These are phyloP conservation scores for Carassius gibelio DNA, from an alignment of 2,113 vertebrate species.

Conservation along the genomic window DNA sequence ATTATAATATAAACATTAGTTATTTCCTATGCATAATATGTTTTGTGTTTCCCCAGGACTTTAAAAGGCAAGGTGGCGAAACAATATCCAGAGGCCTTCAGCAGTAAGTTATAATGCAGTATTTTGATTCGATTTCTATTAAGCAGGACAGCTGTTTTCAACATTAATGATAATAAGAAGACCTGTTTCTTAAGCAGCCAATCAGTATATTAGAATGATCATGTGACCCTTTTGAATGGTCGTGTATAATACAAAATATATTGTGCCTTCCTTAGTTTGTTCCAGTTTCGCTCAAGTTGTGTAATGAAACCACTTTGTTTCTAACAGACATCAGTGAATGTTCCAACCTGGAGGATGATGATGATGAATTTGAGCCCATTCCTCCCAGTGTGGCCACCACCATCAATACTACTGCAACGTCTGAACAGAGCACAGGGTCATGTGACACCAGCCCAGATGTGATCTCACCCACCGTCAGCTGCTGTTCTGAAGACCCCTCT, in stretches of 20 bases:
- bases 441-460: conserved; percentile 92
- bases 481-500: conserved; percentile 90
- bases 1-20: too few species aligned
- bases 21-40: not conserved
- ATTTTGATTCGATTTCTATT: not conserved
- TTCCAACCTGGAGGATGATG: conserved; percentile 84
- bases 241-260: not conserved
- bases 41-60: conserved; percentile 73
- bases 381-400: conserved; percentile 78
- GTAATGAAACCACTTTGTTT: not conserved
- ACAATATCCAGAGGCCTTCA: conserved; percentile 95
- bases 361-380: conserved; percentile 86
- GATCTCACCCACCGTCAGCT: conserved; percentile 86
- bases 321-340: conserved; percentile 84
- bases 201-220: not conserved
- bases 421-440: conserved; percentile 92
- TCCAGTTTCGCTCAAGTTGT: too few species aligned
- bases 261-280: not conserved
- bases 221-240: not conserved
- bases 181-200: too few species aligned
- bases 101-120: conserved; percentile 82
- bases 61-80: conserved; percentile 93
- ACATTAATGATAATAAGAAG: not conserved
- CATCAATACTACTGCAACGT: conserved; percentile 83
- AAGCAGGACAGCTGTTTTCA: too few species aligned